A percentile compares a stretch with the other conserved stretches of the same genome.
Evolutionary conservation across 37 sponge, comb jelly and placozoan species (phyloP).

Genomic region (Aphrocallistes beatrix): DNA sequence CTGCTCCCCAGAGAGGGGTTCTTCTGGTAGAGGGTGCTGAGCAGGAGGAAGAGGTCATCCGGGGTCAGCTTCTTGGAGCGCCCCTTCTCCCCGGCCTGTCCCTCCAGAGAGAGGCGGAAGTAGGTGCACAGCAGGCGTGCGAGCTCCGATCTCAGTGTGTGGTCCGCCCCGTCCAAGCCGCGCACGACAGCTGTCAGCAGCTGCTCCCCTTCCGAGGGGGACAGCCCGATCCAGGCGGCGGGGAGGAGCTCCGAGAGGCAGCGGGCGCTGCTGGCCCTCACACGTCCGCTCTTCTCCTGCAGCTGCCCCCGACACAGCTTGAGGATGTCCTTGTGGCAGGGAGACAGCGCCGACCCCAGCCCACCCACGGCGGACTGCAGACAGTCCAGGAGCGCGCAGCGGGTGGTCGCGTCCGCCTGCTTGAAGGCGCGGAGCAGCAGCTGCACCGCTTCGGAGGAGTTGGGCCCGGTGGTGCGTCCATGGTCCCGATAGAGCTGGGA

Average conservation of each 20-base stretch:
- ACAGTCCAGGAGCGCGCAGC: slow-evolving; percentile 2
- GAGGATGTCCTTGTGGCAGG: slow-evolving; percentile 79
- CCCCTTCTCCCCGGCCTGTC: neutral
- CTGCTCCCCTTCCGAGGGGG: slow-evolving; percentile 69
- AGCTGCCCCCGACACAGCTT: slow-evolving; percentile 50
- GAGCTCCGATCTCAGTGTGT: neutral
- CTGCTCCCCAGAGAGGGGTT: neutral
- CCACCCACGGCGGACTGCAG: slow-evolving; percentile 34
- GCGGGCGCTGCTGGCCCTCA: slow-evolving; percentile 62
- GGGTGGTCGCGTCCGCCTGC: neutral
- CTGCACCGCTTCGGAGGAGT: neutral
- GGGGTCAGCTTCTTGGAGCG: neutral
- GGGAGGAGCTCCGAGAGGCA: slow-evolving; percentile 40
- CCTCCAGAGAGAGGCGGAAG: neutral
- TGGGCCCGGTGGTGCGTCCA: neutral
- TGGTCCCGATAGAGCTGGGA: neutral
- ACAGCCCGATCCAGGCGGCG: slow-evolving; percentile 76
- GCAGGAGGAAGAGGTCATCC: neutral
- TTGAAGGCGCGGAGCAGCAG: neutral
- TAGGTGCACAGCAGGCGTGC: neutral
- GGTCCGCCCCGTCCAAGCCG: neutral
- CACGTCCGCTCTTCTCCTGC: slow-evolving; percentile 68
- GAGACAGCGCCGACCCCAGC: slow-evolving; percentile 62
- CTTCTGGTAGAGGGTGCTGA: neutral
- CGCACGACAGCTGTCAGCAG: slow-evolving; percentile 34